Evolutionary conservation across 37 sponge, comb jelly and placozoan species (phyloP), one percentile per base, ranked within the genome.

Genomic region (Tethya wilhelma): DNA sequence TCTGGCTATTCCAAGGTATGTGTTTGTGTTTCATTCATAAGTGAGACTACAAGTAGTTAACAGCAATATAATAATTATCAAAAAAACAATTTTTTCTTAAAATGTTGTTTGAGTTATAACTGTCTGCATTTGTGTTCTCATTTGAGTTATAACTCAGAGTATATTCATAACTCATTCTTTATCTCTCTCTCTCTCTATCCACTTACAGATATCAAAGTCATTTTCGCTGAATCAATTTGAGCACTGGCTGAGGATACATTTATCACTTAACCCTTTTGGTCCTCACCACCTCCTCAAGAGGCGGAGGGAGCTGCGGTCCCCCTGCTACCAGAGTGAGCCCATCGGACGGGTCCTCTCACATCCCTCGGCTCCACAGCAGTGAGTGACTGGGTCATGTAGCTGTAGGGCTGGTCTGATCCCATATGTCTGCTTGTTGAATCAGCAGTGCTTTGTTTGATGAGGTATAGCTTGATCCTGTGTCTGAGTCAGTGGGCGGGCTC

Each of bases 181-280:
- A n/a, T n/a, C 26, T 28, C 72, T 44, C 53, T 71, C 53, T 44
- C 49, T 36, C 46, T 3, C 44, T 73, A 20, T 19, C 53, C 32
- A 12, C 20, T 74, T 64, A 14, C 66, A 91, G 92, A 20, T 62
- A 12, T 58, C 79, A 11, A 42, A 45, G 64, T 67, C 44, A 30
- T 91, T 87, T 38, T 63, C 83, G 2, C 12, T 63, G 22, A 0
- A 74, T 22, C 69, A 78, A 23, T 46, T 91, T 65, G 81, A 81
- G 68, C 33, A 25, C 32, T 92, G 93, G 93, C 28, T 87, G 17
- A 53, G 65, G 1, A 8, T 46, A 19, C 73, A 75, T 33, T 60
- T 92, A 0, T 43, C 66, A 31, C 19, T 74, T 32, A 75, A 71
- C 57, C 89, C 85, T 0, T 80, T 45, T 70, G 89, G 93, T 12